Percentiles rank a stretch among this genome's conserved stretches.
Evolutionary conservation across 2,797 vertebrate species (phyloP).

Genomic region (Ctenopoma multispine): DNA sequence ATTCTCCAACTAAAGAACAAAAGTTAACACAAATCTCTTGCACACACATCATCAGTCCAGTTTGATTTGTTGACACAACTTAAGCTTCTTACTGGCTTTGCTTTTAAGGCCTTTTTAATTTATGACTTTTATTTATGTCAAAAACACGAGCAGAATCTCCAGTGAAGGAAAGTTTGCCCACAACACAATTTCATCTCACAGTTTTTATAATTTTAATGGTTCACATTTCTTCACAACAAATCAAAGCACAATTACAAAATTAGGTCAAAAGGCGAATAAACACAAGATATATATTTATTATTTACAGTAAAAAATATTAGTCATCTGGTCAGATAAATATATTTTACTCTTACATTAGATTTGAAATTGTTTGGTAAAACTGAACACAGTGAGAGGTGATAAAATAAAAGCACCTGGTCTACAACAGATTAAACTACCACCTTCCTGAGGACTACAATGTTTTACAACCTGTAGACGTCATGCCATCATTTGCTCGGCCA

Average conservation of each 20-base stretch:
- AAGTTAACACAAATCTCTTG: too few relatives aligned
- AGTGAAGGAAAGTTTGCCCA: too few relatives aligned
- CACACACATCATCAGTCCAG: too few relatives aligned
- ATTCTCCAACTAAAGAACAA: too few relatives aligned
- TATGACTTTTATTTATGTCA: too few relatives aligned
- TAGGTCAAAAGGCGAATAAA: constrained; percentile 13
- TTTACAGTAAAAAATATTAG: constrained; percentile 24
- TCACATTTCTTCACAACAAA: constrained; percentile 28
- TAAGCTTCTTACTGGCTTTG: too few relatives aligned
- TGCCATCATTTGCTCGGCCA: background rate
- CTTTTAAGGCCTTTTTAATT: too few relatives aligned
- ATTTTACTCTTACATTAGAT: too few relatives aligned
- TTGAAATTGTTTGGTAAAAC: too few relatives aligned
- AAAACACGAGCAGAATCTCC: too few relatives aligned
- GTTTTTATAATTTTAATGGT: constrained; percentile 1
- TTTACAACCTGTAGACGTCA: background rate
- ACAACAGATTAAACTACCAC: background rate
- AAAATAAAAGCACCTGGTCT: constrained; percentile 12
- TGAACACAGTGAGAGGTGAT: background rate
- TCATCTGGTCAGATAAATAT: too few relatives aligned
- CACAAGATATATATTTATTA: constrained; percentile 10
- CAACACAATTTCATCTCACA: background rate
- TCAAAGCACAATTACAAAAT: constrained; percentile 17
- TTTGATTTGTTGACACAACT: too few relatives aligned
- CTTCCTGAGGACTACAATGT: background rate